Evolutionary conservation across 2,113 vertebrate genomes (phyloP).

Genomic region (Ochotona princeps): DNA sequence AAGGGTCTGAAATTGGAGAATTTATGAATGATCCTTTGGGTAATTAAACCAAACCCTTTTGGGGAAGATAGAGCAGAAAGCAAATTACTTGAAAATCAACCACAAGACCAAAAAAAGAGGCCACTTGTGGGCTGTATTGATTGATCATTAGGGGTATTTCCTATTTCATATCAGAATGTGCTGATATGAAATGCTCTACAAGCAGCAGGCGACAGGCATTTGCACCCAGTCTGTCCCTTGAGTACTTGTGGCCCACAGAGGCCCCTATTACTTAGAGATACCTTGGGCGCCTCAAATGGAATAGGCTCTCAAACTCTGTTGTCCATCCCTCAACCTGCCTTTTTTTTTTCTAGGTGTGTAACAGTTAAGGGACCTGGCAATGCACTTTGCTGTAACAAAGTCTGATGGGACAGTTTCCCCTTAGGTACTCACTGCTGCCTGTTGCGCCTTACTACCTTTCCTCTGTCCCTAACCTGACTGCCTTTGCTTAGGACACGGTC

Average conservation of each 20-base stretch:
- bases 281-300: neutral
- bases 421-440: neutral
- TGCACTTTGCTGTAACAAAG: neutral
- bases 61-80: neutral
- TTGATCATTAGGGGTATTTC: neutral
- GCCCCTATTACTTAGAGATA: neutral
- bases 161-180: neutral
- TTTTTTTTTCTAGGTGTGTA: neutral
- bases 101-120: neutral
- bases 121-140: neutral
- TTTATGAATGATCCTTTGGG: neutral
- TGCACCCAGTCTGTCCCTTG: neutral
- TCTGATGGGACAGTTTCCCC: neutral
- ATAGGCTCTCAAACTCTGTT: neutral
- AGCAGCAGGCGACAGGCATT: neutral
- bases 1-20: neutral
- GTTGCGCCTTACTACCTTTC: too few species aligned
- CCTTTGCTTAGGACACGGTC: neutral
- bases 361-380: neutral
- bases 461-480: neutral
- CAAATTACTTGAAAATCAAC: constrained; percentile 25
- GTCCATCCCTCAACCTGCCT: neutral
- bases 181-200: neutral
- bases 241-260: neutral
- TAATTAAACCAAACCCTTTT: neutral